These are phyloP conservation scores for Rhinichthys klamathensis DNA, from an alignment of 2,113 vertebrate species.

Conservation along the genomic window DNA sequence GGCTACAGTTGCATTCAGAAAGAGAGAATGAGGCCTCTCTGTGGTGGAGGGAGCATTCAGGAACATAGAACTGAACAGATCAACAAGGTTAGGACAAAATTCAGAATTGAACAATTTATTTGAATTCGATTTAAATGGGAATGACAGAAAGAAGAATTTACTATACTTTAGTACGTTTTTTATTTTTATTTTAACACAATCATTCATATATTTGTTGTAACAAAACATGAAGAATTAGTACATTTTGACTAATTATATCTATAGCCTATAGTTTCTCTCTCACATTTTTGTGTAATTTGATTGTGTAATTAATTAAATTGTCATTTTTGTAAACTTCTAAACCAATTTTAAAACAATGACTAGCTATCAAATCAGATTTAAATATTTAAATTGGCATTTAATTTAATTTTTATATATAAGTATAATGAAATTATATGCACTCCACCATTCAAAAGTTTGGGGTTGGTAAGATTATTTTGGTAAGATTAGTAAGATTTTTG, in stretches of 20 bases:
- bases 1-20: constrained; percentile 14
- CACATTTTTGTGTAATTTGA: neutral
- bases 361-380: neutral
- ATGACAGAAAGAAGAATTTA: neutral
- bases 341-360: neutral
- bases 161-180: neutral
- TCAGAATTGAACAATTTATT: neutral
- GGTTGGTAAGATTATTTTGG: neutral
- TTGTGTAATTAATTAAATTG: neutral
- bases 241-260: neutral
- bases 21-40: neutral
- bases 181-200: neutral
- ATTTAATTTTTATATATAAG: neutral
- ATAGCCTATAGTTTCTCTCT: neutral
- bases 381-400: neutral
- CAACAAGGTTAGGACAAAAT: neutral
- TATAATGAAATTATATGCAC: neutral
- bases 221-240: neutral
- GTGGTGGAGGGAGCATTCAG: neutral
- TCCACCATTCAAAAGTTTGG: neutral
- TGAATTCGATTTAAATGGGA: neutral
- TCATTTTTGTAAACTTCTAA: too few species aligned
- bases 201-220: neutral
- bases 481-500: too few species aligned
- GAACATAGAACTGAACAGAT: neutral